Percentiles rank a stretch among this genome's conserved stretches.
These are phyloP conservation scores for Holothuria glaberrima DNA, from an alignment of 35 echinoderm and acorn worm genomes.

Conservation along the genomic window DNA sequence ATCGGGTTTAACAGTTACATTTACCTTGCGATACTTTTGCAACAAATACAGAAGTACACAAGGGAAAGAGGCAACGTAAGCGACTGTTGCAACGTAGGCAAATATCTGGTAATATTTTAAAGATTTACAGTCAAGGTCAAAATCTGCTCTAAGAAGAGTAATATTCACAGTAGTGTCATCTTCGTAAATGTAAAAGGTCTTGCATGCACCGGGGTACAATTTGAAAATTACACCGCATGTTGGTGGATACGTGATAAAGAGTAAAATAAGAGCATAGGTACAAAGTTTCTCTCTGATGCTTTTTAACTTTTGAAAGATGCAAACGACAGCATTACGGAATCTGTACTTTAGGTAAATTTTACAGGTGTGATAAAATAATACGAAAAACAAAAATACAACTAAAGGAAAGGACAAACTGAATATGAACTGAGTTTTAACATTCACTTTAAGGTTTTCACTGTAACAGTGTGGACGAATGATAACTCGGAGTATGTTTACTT, in stretches of 20 bases:
- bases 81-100: neutral
- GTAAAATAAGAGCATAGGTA: conserved; percentile 24
- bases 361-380: no score
- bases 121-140: conserved; percentile 21
- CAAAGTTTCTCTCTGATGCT: neutral
- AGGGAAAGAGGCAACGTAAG: conserved; percentile 58
- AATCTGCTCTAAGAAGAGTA: conserved; percentile 45
- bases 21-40: neutral
- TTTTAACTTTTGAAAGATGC: neutral
- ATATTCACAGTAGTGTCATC: neutral
- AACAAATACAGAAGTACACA: conserved; percentile 15
- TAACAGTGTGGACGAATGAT: conserved; percentile 52
- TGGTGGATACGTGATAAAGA: conserved; percentile 51
- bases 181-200: conserved; percentile 26
- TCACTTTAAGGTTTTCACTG: neutral
- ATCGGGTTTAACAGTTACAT: neutral
- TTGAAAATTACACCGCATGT: conserved; percentile 48
- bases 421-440: conserved; percentile 25
- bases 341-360: no score
- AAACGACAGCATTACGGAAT: no score
- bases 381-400: no score
- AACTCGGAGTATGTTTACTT: conserved; percentile 17
- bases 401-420: conserved; percentile 2
- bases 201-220: conserved; percentile 20
- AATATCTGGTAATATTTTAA: conserved; percentile 4